Evolutionary conservation across 2,797 vertebrate species (phyloP).

Genomic region (Sebastes diaconus): DNA sequence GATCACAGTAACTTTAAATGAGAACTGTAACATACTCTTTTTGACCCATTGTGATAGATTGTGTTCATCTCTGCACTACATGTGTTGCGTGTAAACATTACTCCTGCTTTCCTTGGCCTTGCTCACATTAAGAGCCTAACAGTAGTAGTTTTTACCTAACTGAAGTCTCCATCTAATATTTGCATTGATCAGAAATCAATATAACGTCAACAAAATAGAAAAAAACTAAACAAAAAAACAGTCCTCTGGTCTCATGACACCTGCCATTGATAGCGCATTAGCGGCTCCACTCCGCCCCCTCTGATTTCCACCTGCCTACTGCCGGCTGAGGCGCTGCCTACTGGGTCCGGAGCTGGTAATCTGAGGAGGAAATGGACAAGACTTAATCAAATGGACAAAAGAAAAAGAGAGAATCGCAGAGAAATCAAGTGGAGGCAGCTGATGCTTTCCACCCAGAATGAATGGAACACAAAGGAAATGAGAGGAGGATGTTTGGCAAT

Average conservation of each 20-base stretch:
- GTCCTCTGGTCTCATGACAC: conserved; percentile 64
- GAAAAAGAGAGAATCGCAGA: conserved; percentile 64
- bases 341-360: conserved; percentile 89
- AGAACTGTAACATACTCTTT: conserved; percentile 58
- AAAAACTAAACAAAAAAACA: conserved; percentile 48
- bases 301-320: conserved; percentile 66
- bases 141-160: conserved; percentile 21
- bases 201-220: conserved; percentile 43
- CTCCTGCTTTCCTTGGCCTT: conserved; percentile 52
- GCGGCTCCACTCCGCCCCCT: conserved; percentile 55
- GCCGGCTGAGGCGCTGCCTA: conserved; percentile 69
- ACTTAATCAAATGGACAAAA: conserved; percentile 81
- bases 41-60: conserved; percentile 50
- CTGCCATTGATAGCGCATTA: conserved; percentile 70
- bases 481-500: conserved; percentile 80
- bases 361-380: conserved; percentile 82
- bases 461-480: conserved; percentile 77
- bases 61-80: conserved; percentile 42
- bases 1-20: conserved; percentile 61
- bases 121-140: conserved; percentile 35
- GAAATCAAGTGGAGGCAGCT: conserved; percentile 69
- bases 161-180: conserved; percentile 48
- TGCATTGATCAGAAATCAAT: conserved; percentile 72
- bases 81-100: conserved; percentile 67
- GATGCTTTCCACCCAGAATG: conserved; percentile 71